Evolutionary conservation across 1,140 invertebrate species (phyloP).

Genomic region (Ips typographus): DNA sequence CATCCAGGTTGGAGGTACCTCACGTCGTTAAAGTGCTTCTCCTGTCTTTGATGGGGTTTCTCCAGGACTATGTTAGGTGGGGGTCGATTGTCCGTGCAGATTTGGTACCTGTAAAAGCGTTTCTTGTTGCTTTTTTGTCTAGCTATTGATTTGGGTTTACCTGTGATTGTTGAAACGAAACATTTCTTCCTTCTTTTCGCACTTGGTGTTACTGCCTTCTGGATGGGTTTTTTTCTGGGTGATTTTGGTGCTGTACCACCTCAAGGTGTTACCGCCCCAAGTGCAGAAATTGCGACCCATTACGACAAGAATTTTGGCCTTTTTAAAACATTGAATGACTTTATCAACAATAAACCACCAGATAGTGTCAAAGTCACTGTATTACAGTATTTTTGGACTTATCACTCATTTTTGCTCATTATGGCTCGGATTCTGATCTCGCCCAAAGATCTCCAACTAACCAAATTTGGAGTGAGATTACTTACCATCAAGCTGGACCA

Average conservation of each 20-base stretch:
- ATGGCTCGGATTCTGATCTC: conserved; percentile 13
- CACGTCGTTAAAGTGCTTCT: not conserved
- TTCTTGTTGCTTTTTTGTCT: no score
- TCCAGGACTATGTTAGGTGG: not conserved
- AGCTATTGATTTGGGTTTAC: not conserved
- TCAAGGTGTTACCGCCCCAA: no score
- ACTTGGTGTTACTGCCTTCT: no score
- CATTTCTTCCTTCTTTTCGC: not conserved
- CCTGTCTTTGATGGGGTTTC: not conserved
- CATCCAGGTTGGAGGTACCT: not conserved
- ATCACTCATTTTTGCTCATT: not conserved
- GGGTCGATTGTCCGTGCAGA: not conserved
- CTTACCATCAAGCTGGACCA: conserved; percentile 29
- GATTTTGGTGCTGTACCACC: no score
- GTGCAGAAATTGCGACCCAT: no score
- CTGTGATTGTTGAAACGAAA: not conserved
- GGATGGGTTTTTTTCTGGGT: no score
- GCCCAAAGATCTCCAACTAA: conserved; percentile 18
- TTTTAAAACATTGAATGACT: no score
- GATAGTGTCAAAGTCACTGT: no score
- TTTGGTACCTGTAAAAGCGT: not conserved
- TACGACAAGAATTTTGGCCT: no score
- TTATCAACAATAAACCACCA: no score
- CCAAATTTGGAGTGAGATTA: not conserved
- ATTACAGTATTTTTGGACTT: no score